These are phyloP conservation scores for Chymomyza fuscimana DNA, from an alignment of 2,888 invertebrate species.

Conservation along the genomic window DNA sequence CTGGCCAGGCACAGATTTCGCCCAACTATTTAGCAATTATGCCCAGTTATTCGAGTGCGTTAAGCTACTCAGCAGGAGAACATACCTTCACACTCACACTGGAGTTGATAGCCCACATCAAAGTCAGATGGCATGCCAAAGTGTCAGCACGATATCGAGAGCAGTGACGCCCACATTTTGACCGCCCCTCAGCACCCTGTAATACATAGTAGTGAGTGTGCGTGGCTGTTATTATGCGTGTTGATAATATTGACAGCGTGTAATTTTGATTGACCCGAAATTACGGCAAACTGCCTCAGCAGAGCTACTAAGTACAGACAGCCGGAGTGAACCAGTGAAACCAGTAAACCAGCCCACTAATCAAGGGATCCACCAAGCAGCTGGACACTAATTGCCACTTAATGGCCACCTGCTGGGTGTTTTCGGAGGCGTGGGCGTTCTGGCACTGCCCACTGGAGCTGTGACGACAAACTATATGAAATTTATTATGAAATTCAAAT, in stretches of 20 bases:
- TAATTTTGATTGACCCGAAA: constrained; percentile 55
- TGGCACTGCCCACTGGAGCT: not conserved
- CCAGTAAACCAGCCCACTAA: not conserved
- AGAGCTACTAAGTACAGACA: not conserved
- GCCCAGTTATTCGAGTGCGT: constrained; percentile 41
- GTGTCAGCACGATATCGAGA: constrained; percentile 63
- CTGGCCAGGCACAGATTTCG: constrained; percentile 31
- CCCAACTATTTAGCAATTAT: constrained; percentile 63
- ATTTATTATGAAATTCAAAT: not conserved
- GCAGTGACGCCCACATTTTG: not conserved
- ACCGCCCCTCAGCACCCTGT: constrained; percentile 13
- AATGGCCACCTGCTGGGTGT: constrained; percentile 53
- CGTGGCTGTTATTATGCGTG: constrained; percentile 39
- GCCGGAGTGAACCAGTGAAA: not conserved
- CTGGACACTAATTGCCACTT: constrained; percentile 36
- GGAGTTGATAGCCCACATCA: constrained; percentile 43
- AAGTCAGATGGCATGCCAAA: constrained; percentile 49
- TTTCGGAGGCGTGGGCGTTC: not conserved
- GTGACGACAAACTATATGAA: not conserved
- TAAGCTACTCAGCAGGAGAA: constrained; percentile 20
- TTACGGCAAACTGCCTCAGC: not conserved
- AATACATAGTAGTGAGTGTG: not conserved
- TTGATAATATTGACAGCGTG: constrained; percentile 64
- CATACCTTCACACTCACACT: constrained; percentile 29
- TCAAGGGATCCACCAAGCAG: constrained; percentile 35